Evolutionary conservation across 2,113 vertebrate species (phyloP).

Genomic region (Myrmophylax atrothorax): DNA sequence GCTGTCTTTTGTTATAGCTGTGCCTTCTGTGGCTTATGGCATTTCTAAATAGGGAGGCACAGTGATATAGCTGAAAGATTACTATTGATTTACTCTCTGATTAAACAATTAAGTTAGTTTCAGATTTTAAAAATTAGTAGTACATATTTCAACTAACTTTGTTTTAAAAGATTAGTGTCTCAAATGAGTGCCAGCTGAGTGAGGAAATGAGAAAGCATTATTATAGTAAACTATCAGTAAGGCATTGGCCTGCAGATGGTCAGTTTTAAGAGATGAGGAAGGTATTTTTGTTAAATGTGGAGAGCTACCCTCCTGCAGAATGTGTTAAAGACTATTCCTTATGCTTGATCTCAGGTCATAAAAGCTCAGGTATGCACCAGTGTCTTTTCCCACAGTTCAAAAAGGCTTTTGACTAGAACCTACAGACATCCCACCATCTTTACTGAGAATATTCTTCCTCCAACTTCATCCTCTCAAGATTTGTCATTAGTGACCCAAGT

Average conservation of each 20-base stretch:
- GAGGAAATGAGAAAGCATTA: neutral
- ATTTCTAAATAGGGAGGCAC: neutral
- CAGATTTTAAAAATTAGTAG: neutral
- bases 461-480: neutral
- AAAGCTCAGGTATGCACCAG: neutral
- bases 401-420: neutral
- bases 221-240: neutral
- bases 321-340: neutral
- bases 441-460: neutral
- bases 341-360: neutral
- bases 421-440: neutral
- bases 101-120: neutral
- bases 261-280: neutral
- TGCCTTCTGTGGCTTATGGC: neutral
- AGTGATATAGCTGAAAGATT: neutral
- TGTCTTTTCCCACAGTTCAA: neutral
- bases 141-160: neutral
- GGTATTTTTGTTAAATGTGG: neutral
- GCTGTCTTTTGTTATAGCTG: neutral
- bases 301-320: neutral
- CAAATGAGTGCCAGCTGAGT: neutral
- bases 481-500: neutral
- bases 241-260: neutral
- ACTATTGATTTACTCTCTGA: neutral
- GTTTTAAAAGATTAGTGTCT: neutral